These are phyloP conservation scores for Drosophila nigritarsus DNA, from an alignment of 2,888 invertebrate genomes.

Conservation along the genomic window DNA sequence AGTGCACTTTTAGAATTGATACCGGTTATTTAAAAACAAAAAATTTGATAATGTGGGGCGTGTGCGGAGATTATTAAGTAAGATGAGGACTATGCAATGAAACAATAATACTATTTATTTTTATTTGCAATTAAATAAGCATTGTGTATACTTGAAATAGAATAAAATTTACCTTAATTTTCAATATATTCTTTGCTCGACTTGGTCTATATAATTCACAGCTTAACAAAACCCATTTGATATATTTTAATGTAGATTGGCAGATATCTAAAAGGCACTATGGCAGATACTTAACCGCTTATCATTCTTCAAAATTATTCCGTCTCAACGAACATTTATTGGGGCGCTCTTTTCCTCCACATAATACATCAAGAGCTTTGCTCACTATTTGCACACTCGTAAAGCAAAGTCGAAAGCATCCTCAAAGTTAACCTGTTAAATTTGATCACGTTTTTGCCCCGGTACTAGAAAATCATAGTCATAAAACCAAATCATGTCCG, in stretches of 20 bases:
- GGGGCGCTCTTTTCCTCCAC: background rate
- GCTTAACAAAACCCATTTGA: slow-evolving; percentile 1
- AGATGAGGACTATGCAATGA: background rate
- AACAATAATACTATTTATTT: background rate
- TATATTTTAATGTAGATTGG: slow-evolving; percentile 14
- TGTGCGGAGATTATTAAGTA: background rate
- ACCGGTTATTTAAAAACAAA: slow-evolving; percentile 4
- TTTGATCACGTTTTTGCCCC: slow-evolving; percentile 61
- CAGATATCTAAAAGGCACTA: slow-evolving; percentile 15
- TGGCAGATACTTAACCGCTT: slow-evolving; percentile 26
- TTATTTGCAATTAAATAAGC: background rate
- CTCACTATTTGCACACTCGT: slow-evolving; percentile 39
- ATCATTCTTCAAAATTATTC: slow-evolving; percentile 14
- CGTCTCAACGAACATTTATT: slow-evolving; percentile 20
- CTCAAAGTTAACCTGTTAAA: slow-evolving; percentile 44
- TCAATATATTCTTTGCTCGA: background rate
- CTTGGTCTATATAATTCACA: background rate
- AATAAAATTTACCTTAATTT: background rate
- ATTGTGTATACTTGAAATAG: background rate
- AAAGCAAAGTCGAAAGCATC: slow-evolving; percentile 20
- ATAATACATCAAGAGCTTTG: slow-evolving; percentile 52
- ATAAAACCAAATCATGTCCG: slow-evolving; percentile 71
- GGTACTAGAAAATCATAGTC: slow-evolving; percentile 42
- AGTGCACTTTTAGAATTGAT: slow-evolving; percentile 35
- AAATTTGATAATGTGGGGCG: background rate